These are phyloP conservation scores for Cryptoblepharus egeriae DNA, from an alignment of 2,797 vertebrate genomes.

Conservation along the genomic window DNA sequence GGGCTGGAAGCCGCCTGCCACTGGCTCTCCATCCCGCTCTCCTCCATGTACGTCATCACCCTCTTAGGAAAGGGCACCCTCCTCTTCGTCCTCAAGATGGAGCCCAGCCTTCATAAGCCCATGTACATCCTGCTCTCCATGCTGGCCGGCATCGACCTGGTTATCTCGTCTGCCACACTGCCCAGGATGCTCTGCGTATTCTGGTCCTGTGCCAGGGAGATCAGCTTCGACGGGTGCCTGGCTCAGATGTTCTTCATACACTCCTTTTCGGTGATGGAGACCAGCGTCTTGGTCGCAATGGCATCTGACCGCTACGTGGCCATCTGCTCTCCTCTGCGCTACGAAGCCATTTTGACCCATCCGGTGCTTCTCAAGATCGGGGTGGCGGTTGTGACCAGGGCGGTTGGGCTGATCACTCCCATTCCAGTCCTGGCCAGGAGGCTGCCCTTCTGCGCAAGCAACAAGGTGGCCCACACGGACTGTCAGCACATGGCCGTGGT, in stretches of 20 bases:
- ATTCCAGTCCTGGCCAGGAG: constrained; percentile 28
- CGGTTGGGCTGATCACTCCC: constrained; percentile 66
- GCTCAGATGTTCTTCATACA: not conserved
- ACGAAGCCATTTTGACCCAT: not conserved
- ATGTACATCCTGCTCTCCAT: constrained; percentile 11
- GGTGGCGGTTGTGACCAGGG: not conserved
- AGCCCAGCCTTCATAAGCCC: not conserved
- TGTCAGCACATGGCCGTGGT: constrained; percentile 49
- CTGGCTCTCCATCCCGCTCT: not conserved
- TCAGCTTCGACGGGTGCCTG: constrained; percentile 75
- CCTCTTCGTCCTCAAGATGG: not conserved
- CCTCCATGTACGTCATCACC: not conserved
- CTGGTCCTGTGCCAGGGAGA: constrained; percentile 75
- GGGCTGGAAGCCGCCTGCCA: not conserved
- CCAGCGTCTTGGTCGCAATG: not conserved
- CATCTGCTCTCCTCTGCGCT: constrained; percentile 2
- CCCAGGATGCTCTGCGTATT: constrained; percentile 69
- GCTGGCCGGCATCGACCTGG: not conserved
- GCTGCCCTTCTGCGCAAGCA: not conserved
- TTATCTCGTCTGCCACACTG: not conserved
- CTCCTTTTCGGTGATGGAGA: not conserved
- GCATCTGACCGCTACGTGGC: not conserved
- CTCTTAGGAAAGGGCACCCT: not conserved
- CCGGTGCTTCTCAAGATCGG: not conserved
- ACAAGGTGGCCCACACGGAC: not conserved